Conservation (phyloP, 1,140 invertebrate genomes). For the Olivierus martensii region DNA sequence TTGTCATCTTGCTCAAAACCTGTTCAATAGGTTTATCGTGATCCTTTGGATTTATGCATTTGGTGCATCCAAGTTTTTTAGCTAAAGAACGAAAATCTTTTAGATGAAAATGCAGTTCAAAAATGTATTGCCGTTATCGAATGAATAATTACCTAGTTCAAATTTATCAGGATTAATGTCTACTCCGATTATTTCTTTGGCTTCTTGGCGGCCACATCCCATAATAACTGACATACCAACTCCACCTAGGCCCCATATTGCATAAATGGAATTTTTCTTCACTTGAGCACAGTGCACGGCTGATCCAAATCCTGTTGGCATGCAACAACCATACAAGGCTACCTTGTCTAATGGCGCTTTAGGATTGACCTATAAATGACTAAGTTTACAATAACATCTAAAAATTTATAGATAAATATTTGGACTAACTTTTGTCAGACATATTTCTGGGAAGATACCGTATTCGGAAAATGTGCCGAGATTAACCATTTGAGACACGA, state of each 20-base stretch:
- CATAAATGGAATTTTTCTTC: slow-evolving; percentile 62
- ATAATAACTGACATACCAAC: slow-evolving; percentile 82
- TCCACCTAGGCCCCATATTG: slow-evolving; percentile 87
- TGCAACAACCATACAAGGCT: slow-evolving; percentile 86
- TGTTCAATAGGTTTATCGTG: slow-evolving; percentile 26
- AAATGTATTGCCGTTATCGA: too few species aligned
- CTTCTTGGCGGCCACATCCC: slow-evolving; percentile 79
- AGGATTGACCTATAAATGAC: slow-evolving; percentile 35
- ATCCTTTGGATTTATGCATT: slow-evolving; percentile 34
- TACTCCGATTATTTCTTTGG: slow-evolving; percentile 81
- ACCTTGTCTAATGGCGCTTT: slow-evolving; percentile 73
- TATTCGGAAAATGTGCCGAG: slow-evolving; percentile 91
- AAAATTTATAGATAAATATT: too few species aligned
- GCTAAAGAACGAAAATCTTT: too few species aligned
- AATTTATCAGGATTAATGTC: slow-evolving; percentile 85
- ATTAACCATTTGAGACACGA: too few species aligned
- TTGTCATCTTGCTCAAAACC: slow-evolving; percentile 34
- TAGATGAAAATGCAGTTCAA: too few species aligned
- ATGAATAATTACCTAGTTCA: slow-evolving; percentile 45
- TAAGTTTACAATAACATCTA: too few species aligned
- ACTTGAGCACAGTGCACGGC: slow-evolving; percentile 82
- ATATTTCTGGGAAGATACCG: slow-evolving; percentile 86
- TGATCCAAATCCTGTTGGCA: slow-evolving; percentile 83
- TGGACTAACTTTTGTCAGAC: too few species aligned
- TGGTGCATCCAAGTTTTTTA: slow-evolving; percentile 39